A percentile compares a stretch with the other conserved stretches of the same genome.
phyloP scores from a whole-genome alignment of 2,888 invertebrate species.

The Mongoloraphidia duomilia region DNA sequence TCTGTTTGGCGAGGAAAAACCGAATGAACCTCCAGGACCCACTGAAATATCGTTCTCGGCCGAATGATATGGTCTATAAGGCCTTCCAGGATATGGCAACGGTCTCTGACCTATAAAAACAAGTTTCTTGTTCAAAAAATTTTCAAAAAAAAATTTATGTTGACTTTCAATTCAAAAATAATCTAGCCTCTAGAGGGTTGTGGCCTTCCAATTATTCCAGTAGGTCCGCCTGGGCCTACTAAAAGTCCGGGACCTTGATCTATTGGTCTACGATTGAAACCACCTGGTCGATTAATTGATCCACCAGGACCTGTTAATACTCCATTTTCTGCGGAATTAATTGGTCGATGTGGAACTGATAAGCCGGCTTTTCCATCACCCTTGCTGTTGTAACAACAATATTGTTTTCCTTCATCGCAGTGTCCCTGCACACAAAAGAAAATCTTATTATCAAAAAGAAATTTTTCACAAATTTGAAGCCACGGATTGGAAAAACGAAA shows the following conservation, averaged over 20 bases:
- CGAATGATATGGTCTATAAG: constrained; percentile 2
- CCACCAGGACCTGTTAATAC: constrained; percentile 34
- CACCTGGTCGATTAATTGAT: constrained; percentile 18
- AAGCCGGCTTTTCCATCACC: constrained; percentile 18
- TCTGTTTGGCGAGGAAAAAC: background rate
- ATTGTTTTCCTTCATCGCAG: constrained; percentile 45
- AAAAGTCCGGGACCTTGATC: constrained; percentile 21
- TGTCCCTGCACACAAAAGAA: constrained; percentile 35
- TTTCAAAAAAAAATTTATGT: too few relatives aligned
- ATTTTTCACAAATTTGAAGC: background rate
- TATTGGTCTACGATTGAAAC: background rate
- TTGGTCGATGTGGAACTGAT: constrained; percentile 23
- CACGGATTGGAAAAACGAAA: background rate
- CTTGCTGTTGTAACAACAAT: constrained; percentile 43
- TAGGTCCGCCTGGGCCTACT: constrained; percentile 37
- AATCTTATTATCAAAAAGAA: background rate
- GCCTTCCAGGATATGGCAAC: constrained; percentile 1
- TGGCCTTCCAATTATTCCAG: constrained; percentile 32
- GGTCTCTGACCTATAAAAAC: background rate
- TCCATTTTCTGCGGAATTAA: constrained; percentile 26
- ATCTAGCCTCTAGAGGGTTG: constrained; percentile 9
- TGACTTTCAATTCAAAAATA: too few relatives aligned
- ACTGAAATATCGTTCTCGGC: constrained; percentile 24
- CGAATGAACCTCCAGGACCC: constrained; percentile 31
- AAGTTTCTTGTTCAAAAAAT: too few relatives aligned